A percentile compares a stretch with the other conserved stretches of the same genome.
Conservation (phyloP, 2,888 invertebrate genomes). For the Metellina segmentata region DNA sequence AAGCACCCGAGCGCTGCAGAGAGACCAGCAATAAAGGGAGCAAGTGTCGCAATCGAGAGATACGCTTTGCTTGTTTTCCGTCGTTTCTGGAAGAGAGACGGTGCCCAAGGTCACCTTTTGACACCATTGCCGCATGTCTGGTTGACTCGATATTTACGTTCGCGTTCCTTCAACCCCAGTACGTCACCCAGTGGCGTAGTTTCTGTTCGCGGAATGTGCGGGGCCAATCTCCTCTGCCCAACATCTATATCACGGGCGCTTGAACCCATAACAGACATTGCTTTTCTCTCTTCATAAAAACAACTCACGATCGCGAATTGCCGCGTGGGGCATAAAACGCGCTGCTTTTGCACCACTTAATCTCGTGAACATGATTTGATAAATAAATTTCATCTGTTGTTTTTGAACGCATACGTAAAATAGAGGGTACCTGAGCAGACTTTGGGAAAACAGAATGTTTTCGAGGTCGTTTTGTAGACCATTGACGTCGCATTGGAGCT, state of each 20-base stretch:
- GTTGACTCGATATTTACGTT: conserved; percentile 36
- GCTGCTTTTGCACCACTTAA: background rate
- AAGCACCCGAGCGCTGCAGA: too few species aligned
- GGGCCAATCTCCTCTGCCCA: background rate
- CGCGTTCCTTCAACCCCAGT: conserved; percentile 47
- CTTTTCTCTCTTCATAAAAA: background rate
- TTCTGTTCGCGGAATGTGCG: conserved; percentile 3
- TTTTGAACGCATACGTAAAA: too few species aligned
- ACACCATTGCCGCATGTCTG: conserved; percentile 41
- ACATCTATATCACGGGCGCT: background rate
- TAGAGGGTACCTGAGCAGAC: too few species aligned
- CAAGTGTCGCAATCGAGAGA: too few species aligned
- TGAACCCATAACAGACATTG: background rate
- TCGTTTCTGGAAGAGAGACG: background rate
- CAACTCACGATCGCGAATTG: background rate
- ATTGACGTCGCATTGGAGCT: too few species aligned
- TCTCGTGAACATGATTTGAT: background rate
- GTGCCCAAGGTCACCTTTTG: conserved; percentile 38
- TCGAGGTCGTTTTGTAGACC: too few species aligned
- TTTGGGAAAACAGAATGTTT: too few species aligned
- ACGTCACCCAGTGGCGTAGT: background rate
- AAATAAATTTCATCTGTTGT: too few species aligned
- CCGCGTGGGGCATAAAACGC: background rate
- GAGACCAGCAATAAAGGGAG: too few species aligned
- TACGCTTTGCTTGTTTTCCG: background rate